Evolutionary conservation across 2,113 vertebrate species (phyloP), one percentile per base, ranked within the genome.

Genomic region (Lophura nycthemera): DNA sequence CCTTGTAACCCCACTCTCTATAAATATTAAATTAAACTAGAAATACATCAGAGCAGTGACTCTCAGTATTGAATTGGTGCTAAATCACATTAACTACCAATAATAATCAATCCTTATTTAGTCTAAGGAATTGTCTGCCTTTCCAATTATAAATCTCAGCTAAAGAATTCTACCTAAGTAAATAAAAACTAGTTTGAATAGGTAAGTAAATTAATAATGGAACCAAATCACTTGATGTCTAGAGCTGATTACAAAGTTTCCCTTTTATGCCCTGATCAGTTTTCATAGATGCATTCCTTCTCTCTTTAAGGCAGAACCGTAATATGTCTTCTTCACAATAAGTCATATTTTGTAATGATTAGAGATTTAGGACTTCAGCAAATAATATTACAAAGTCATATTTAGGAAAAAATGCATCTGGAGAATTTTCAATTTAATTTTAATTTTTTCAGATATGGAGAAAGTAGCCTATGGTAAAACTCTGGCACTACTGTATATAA

Each of bases 41-140:
- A 85, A 95, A 95, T 83, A 74, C 27, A 72, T 91, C 72, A 86
- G 36, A 56, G 18, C 52, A 86, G 30, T 69, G 82, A 83, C 84
- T 89, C 42, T 83, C 50, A 71, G 34, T 86, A 88, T 69, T 94
- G 85, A 91, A 83, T 6, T 77, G 19, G 18, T 72, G 81, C 74
- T 91, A 95, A 91, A 94, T 92, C 60, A 95, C 80, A 92, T 96
- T 91, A 91, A 57, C 65, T 36, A 88, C 69, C 85, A 88, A 91
- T 95, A 95, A 86, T 89, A 93, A 95, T 95, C 78, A 88, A 93
- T 90, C 42, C 38, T 91, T 89, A 90, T 95, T 89, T 80, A 83
- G 69, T 92, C 24, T 78, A 88, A 74, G 61, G 43, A 86, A 64
- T 88, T 0, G 0, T 75, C 82, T 91, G 40, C 60, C 85, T 86